Conservation (phyloP, 2,888 invertebrate species). For the Rotaria socialis region DNA sequence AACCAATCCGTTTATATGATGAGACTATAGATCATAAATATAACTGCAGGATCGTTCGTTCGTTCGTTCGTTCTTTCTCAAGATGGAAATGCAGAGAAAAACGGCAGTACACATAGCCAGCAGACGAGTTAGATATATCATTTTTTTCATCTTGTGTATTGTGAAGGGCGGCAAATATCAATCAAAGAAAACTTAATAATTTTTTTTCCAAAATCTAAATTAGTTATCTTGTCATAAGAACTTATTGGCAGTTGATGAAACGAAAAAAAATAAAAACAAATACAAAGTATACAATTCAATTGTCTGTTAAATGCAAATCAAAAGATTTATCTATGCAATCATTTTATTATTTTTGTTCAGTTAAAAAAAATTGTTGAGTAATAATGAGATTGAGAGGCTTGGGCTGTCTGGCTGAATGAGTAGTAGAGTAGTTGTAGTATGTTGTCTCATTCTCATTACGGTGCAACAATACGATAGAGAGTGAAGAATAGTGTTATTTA, state of each 20-base stretch:
- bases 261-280: too few relatives aligned
- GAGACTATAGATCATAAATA: neutral
- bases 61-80: neutral
- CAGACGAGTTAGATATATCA: constrained; percentile 18
- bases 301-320: too few relatives aligned
- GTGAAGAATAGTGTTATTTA: neutral
- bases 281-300: too few relatives aligned
- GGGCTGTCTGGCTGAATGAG: neutral
- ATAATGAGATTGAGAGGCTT: constrained; percentile 29
- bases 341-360: neutral
- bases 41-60: neutral
- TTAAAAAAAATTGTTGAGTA: neutral
- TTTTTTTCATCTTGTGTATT: neutral
- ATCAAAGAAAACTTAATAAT: constrained; percentile 22
- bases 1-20: neutral
- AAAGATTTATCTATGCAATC: neutral
- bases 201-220: neutral
- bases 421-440: neutral
- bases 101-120: neutral
- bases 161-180: constrained; percentile 23
- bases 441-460: neutral
- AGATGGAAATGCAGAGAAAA: neutral
- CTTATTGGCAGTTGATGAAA: neutral
- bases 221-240: neutral
- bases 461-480: neutral